Evolutionary conservation across 2,888 invertebrate species (phyloP), one percentile per base, ranked within the genome.

Genomic region (Dione vanillae): DNA sequence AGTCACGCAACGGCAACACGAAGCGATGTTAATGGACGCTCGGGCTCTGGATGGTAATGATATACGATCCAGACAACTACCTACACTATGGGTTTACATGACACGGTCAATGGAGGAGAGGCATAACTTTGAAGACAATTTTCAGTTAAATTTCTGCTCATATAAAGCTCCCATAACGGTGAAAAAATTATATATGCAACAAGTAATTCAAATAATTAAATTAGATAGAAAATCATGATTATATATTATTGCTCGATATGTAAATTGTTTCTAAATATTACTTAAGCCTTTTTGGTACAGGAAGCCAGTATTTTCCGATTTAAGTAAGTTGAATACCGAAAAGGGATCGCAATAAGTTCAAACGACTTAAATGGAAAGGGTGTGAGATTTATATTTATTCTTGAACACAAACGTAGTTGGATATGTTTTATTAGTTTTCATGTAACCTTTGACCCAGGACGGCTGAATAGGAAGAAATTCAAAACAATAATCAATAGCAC

Each of bases 1-100:
- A 89, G 90, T 92, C 92, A 92, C 92, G 91, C 92, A 83, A 91
- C 76, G 69, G 68, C 71, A 71, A 74, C 74, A 77, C 75, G 73
- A 75, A 72, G 71, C 75, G 67, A 70, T 71, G 74, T 73, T 74
- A 75, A 75, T 75, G 68, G 73, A 70, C 70, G 54, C 67, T 64
- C 56, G 58, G 43, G 67, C 40, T 19, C 69, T 47, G 73, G 76
- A 74, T 74, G 76, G 73, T 76, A 77, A 79, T 78, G 77, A 79
- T 78, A 79, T 78, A 80, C 75, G 75, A 70, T 59, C 37, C 62
- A 62, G 47, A 47, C 47, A 19, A 64, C 43, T 59, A 43, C 43
- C 20, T 27, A 49, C 64, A 41, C 62, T 64, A 37, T 35, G 62
- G 47, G 35, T 19, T 64, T 49, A 40, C 16, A 64, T 9, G 19